Evolutionary conservation across 2,113 vertebrate genomes (phyloP).

Genomic region (Beaufortia kweichowensis): DNA sequence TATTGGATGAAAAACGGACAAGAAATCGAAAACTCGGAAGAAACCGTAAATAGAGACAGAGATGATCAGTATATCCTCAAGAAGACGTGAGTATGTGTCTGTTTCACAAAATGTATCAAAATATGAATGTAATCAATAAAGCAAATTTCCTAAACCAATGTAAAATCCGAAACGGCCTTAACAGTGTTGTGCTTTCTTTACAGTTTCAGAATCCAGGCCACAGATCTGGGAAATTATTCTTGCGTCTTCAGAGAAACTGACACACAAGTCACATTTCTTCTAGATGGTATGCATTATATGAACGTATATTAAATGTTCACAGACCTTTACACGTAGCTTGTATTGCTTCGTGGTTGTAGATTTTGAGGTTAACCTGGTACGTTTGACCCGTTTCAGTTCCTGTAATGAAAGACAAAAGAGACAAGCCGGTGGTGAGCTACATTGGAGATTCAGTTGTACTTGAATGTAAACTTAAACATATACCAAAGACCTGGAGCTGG

Average conservation of each 20-base stretch:
- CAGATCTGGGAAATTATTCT: conserved; percentile 67
- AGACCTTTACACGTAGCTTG: neutral
- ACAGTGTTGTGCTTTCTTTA: too few relatives aligned
- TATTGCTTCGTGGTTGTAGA: neutral
- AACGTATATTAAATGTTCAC: neutral
- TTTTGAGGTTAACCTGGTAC: neutral
- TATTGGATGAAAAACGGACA: conserved; percentile 66
- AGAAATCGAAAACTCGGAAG: conserved; percentile 54
- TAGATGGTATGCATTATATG: conserved; percentile 63
- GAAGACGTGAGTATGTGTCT: conserved; percentile 57
- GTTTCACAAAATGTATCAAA: conserved; percentile 1
- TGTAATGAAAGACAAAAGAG: conserved; percentile 60
- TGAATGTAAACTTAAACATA: conserved; percentile 59
- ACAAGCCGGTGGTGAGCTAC: conserved; percentile 72
- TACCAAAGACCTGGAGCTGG: conserved; percentile 70
- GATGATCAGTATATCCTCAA: conserved; percentile 61
- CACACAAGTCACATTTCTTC: conserved; percentile 61
- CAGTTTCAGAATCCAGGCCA: conserved; percentile 62
- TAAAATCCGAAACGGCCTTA: too few relatives aligned
- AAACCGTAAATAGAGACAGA: conserved; percentile 51
- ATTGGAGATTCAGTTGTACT: conserved; percentile 66
- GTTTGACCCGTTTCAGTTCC: conserved; percentile 58
- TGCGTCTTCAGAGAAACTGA: conserved; percentile 66
- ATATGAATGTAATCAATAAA: too few relatives aligned
- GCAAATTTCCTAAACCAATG: too few relatives aligned